A percentile compares a stretch with the other conserved stretches of the same genome.
Evolutionary conservation across 1,140 invertebrate species (phyloP).

Genomic region (Tetramorium alpestre): DNA sequence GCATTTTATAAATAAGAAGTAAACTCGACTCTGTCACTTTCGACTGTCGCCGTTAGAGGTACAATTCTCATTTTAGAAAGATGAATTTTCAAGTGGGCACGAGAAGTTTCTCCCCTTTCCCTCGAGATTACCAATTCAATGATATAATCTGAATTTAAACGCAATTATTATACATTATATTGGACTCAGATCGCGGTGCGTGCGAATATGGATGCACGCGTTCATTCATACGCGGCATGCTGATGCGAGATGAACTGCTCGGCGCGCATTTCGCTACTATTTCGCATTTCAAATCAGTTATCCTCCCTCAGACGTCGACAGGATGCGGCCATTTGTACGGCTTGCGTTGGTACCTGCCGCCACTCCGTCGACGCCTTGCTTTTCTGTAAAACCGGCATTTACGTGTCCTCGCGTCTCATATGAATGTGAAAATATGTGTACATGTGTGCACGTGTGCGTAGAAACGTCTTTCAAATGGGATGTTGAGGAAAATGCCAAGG

Average conservation of each 20-base stretch:
- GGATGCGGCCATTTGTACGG: slow-evolving; percentile 59
- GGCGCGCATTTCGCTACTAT: slow-evolving; percentile 2
- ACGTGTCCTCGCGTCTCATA: slow-evolving; percentile 24
- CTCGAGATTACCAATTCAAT: slow-evolving; percentile 35
- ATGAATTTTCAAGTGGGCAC: background rate
- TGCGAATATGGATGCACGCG: slow-evolving; percentile 9
- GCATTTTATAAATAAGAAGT: background rate
- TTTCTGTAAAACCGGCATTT: slow-evolving; percentile 42
- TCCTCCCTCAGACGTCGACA: slow-evolving; percentile 19
- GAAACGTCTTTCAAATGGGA: slow-evolving; percentile 26
- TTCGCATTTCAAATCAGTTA: slow-evolving; percentile 62
- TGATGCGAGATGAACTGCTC: slow-evolving; percentile 32
- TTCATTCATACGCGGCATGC: slow-evolving; percentile 25
- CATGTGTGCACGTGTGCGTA: too few species aligned
- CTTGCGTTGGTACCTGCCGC: slow-evolving; percentile 40
- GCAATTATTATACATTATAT: slow-evolving; percentile 22
- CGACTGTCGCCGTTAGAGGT: background rate
- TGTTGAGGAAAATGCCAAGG: background rate
- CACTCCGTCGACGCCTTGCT: slow-evolving; percentile 25
- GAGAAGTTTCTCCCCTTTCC: background rate
- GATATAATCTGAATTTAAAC: slow-evolving; percentile 32
- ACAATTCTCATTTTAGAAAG: background rate
- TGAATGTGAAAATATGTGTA: background rate
- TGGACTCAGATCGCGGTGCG: background rate
- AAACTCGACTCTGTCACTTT: background rate